Base-by-base conservation (phyloP, 2,113 vertebrate genomes). In the Mugil cephalus region DNA sequence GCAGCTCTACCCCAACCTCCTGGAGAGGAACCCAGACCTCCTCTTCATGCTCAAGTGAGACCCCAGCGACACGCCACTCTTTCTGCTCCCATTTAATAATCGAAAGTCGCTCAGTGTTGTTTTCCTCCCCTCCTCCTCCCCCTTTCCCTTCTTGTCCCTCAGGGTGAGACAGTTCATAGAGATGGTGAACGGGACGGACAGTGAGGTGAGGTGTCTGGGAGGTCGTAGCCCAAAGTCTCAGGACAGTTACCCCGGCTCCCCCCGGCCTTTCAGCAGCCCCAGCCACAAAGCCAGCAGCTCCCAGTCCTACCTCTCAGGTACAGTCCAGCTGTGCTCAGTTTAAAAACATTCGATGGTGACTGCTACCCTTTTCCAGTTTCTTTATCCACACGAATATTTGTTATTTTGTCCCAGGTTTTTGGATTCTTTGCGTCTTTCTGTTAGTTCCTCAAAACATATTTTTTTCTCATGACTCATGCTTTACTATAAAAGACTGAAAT, bases 141-240 rank as follows among this genome's bases (percentile, higher is more conserved):
- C 1, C 17, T 7, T 3, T 39, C 61, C 19, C 24, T 4, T 6
- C 4, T 7, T 0, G 2, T 53, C 46, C 24, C 17, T 17, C 89
- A 99, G 98, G 94, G 98, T 99, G 79, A 96, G 98, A 73, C 98
- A 99, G 89, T 99, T 99, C 79, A 99, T 99, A 89, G 98, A 99
- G 95, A 99, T 99, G 98, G 98, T 99, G 92, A 99, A 99, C 5
- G 98, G 98, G 79, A 99, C 97, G 3, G 98, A 99, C 94, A 99
- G 98, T 15, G 97, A 99, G 93, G 97, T 99, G 64, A 93, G 97
- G 54, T 99, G 97, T 93, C 92, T 99, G 77, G 98, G 97, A 74
- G 97, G 96, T 39, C 97, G 98, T 79, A 99, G 97, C 90, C 98
- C 97, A 39, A 99, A 99, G 91, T 99, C 98, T 92, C 98, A 98